Percentiles rank a stretch among this genome's conserved stretches.
Evolutionary conservation across 2,113 vertebrate species (phyloP).

Genomic region (Sisor rabdophorus): DNA sequence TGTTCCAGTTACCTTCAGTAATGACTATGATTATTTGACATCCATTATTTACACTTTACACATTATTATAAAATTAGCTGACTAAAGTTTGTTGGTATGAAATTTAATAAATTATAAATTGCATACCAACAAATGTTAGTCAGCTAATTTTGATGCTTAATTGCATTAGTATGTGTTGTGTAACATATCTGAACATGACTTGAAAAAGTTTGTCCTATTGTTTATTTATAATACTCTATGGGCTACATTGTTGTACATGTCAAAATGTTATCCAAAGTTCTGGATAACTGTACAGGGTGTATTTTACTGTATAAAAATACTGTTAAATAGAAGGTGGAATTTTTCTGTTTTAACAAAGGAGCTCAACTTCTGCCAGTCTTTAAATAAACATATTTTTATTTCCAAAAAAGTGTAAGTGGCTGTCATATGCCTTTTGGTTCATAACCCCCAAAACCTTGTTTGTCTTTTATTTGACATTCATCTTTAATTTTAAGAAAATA

Average conservation of each 20-base stretch:
- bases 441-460: not conserved
- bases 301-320: not conserved
- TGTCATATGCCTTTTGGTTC: conserved; percentile 18
- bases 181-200: not conserved
- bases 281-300: not conserved
- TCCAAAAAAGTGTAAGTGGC: conserved; percentile 4
- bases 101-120: no score
- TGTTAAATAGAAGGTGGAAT: conserved; percentile 12
- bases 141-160: not conserved
- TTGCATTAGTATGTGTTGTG: not conserved
- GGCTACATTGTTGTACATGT: not conserved
- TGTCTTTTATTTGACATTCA: conserved; percentile 2
- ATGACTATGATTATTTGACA: not conserved
- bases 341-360: conserved; percentile 23
- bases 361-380: conserved; percentile 19
- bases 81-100: not conserved
- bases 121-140: no score
- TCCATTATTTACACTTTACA: not conserved
- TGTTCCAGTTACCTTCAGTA: not conserved
- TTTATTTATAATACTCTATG: not conserved
- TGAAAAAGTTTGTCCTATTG: not conserved
- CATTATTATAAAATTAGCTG: not conserved
- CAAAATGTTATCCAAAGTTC: not conserved
- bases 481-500: conserved; percentile 1
- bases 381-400: conserved; percentile 10